phyloP scores from a whole-genome alignment of 2,888 invertebrate genomes.

The Plagodis pulveraria region DNA sequence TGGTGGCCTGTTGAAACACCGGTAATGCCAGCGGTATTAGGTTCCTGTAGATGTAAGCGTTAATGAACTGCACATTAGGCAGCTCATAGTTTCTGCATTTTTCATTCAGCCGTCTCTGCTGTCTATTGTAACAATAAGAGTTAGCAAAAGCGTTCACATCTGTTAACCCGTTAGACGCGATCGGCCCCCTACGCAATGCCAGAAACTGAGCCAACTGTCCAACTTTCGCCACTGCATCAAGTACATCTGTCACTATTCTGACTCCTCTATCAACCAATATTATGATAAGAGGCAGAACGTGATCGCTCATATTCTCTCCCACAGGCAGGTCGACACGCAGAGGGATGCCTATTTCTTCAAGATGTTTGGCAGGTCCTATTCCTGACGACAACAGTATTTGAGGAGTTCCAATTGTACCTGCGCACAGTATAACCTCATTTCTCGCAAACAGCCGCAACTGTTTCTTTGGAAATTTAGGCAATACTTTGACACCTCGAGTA shows the following conservation, averaged over 20 bases:
- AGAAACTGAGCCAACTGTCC: conserved; percentile 42
- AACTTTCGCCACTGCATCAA: conserved; percentile 16
- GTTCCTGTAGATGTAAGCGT: conserved; percentile 50
- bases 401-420: conserved; percentile 62
- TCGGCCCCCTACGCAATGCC: conserved; percentile 42
- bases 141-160: conserved; percentile 58
- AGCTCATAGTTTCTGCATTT: conserved; percentile 49
- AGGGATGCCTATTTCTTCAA: conserved; percentile 47
- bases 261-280: conserved; percentile 45
- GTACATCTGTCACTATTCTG: conserved; percentile 22
- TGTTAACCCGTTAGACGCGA: conserved; percentile 59
- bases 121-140: conserved; percentile 56
- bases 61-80: conserved; percentile 57
- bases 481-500: conserved; percentile 54
- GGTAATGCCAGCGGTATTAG: conserved; percentile 33
- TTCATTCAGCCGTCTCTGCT: conserved; percentile 39
- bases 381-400: conserved; percentile 68
- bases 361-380: conserved; percentile 57
- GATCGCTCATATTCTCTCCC: conserved; percentile 61
- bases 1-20: conserved; percentile 35
- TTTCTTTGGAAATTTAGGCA: conserved; percentile 23
- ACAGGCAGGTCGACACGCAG: conserved; percentile 57
- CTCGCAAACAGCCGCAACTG: conserved; percentile 47
- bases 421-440: conserved; percentile 62
- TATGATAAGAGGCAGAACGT: conserved; percentile 49